Base-by-base conservation (phyloP, 1,140 invertebrate genomes). In the Lasioglossum baleicum region DNA sequence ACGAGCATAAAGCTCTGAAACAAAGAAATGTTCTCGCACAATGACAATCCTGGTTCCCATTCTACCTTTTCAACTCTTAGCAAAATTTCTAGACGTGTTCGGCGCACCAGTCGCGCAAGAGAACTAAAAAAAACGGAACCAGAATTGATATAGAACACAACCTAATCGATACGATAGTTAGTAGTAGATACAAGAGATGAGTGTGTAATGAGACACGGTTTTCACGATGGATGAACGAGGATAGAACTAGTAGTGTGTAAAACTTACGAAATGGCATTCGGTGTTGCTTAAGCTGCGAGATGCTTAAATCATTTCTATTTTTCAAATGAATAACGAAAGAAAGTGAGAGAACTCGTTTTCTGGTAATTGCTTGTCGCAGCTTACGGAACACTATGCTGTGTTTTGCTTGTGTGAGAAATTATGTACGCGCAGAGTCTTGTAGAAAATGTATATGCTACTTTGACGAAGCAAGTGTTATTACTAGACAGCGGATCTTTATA, bases 1-100 rank as follows among this genome's bases (percentile, higher is more conserved):
- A 44, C 75, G 58, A 70, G 42, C 72, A 84, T 51, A 75, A 74
- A 48, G 56, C 35, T 51, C 26, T 79, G 10, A 87, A 80, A 71
- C 53, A 87, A 86, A 83, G 63, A 81, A 40, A 84, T 79, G 83
- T 48, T 26, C 56, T 68, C 51, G 51, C 61, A 35, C 53, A 15
- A 31, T 56, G 60, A 67, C 73, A 71, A 86, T 78, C 58, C 75
- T 82, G 74, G 68, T 82, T 85, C 60, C 65, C 60, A 74, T 73
- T 60, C 48, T 0, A 60, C 44, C 44, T n/a, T 53, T n/a, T 53
- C 10, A 48, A 48, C 10, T 8, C 20, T 20, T 3, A 17, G 17
- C 15, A 15, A 53, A 15, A 2, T 53, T 17, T 17, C 5, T 2
- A 51, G 77, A 77, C 63, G 68, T 70, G 75, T 84, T 31, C 74